Conservation (phyloP, 2,888 invertebrate species). For the Bembecia ichneumoniformis region DNA sequence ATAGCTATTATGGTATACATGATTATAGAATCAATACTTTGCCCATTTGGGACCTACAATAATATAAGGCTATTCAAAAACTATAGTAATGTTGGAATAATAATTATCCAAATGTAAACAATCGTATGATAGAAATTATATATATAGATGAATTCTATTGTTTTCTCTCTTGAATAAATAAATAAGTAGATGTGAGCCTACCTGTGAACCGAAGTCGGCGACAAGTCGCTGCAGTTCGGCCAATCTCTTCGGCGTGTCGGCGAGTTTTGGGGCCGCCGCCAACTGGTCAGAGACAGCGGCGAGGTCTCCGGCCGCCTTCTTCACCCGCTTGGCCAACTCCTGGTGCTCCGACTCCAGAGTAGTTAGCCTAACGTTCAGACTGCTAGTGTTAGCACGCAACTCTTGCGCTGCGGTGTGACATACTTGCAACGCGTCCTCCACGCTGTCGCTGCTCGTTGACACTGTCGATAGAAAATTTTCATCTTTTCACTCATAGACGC, state of each 20-base stretch:
- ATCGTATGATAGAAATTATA: too few species aligned
- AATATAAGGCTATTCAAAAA: too few species aligned
- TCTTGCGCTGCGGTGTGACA: conserved; percentile 80
- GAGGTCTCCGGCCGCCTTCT: conserved; percentile 60
- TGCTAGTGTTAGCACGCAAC: conserved; percentile 77
- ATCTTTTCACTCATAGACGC: too few species aligned
- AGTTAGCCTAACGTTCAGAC: conserved; percentile 69
- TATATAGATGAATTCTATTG: too few species aligned
- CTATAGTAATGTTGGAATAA: too few species aligned
- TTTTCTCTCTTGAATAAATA: too few species aligned
- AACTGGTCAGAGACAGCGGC: conserved; percentile 71
- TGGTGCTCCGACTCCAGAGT: conserved; percentile 72
- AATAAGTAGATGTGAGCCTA: conserved; percentile 22
- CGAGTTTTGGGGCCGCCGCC: conserved; percentile 72
- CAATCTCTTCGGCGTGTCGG: conserved; percentile 70
- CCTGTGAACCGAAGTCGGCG: conserved; percentile 74
- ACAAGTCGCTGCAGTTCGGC: conserved; percentile 70
- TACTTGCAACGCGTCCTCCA: conserved; percentile 79
- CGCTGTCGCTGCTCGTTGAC: conserved; percentile 77
- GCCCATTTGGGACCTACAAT: too few species aligned
- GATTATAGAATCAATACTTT: too few species aligned
- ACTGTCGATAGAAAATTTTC: conserved; percentile 44
- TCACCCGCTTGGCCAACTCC: conserved; percentile 36
- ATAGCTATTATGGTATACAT: too few species aligned
- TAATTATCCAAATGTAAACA: too few species aligned